phyloP scores from a whole-genome alignment of 1,140 invertebrate genomes.

The Formica exsecta region DNA sequence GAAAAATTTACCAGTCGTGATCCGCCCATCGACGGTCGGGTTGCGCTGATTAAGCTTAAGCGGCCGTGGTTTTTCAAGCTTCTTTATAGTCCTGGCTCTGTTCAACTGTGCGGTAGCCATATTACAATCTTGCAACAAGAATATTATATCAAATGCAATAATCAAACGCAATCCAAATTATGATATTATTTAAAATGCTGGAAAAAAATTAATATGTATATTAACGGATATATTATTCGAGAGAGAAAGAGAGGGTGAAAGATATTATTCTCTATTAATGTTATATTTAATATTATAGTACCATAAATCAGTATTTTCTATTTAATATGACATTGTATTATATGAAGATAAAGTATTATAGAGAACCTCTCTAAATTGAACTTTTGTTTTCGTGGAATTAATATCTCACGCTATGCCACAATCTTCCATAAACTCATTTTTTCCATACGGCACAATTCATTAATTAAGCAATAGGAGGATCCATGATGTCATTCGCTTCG shows the following conservation, averaged over 20 bases:
- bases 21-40: constrained; percentile 84
- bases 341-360: too few species aligned
- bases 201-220: neutral
- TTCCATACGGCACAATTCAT: neutral
- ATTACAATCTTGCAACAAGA: constrained; percentile 69
- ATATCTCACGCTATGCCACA: neutral
- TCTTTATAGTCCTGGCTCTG: constrained; percentile 88
- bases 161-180: neutral
- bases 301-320: too few species aligned
- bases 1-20: constrained; percentile 81
- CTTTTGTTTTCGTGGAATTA: neutral
- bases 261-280: too few species aligned
- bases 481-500: neutral
- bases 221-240: neutral
- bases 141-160: neutral
- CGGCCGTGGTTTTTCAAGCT: constrained; percentile 91
- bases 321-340: too few species aligned
- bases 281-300: too few species aligned
- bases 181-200: neutral
- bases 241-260: neutral
- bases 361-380: too few species aligned
- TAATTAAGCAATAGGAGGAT: neutral
- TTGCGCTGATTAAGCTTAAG: constrained; percentile 87
- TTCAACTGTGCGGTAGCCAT: constrained; percentile 84
- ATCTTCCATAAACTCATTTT: neutral